Evolutionary conservation across 1,140 invertebrate species (phyloP), one percentile per base, ranked within the genome.

Genomic region (Diabrotica virgifera): DNA sequence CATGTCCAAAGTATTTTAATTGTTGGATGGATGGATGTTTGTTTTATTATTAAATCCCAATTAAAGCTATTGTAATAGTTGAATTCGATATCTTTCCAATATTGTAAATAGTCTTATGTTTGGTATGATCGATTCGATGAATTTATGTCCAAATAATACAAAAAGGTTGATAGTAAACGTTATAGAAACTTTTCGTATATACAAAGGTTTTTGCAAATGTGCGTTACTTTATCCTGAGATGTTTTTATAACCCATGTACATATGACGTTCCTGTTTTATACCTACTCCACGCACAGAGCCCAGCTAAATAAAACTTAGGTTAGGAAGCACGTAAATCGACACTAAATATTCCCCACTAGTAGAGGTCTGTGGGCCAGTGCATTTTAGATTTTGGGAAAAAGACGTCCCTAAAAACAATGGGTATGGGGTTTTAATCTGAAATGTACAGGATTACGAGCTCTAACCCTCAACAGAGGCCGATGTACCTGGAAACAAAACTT

Each of bases 211-310:
- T 12, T 59, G 10, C 58, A 59, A 10, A 6, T 24, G 6, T 11
- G 37, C 46, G 35, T 36, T 13, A 60, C 40, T 60, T 13, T 52
- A 40, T 51, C 59, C 40, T 60, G 46, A 60, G 40, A 40, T 40
- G 46, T 36, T 51, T 68, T 66, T 63, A 60, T 63, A 46, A 37
- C 68, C 62, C 68, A 66, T 72, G 68, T 72, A 72, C 58, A 74
- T 72, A 73, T 59, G 64, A 70, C 71, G 72, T 75, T 75, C 72
- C 72, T 75, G 70, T 72, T 75, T 75, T 74, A 72, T 74, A 75
- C 40, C 40, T 46, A 46, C 68, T 73, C 65, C 69, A 72, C 64
- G 68, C 72, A 65, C 70, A 68, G 11, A 54, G 13, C 60, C 59
- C 64, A 62, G 66, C 57, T 61, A 60, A 36, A 36, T 70, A 66